A percentile compares a stretch with the other conserved stretches of the same genome.
Conservation (phyloP, 2,113 vertebrate genomes). For the Pelobates fuscus region DNA sequence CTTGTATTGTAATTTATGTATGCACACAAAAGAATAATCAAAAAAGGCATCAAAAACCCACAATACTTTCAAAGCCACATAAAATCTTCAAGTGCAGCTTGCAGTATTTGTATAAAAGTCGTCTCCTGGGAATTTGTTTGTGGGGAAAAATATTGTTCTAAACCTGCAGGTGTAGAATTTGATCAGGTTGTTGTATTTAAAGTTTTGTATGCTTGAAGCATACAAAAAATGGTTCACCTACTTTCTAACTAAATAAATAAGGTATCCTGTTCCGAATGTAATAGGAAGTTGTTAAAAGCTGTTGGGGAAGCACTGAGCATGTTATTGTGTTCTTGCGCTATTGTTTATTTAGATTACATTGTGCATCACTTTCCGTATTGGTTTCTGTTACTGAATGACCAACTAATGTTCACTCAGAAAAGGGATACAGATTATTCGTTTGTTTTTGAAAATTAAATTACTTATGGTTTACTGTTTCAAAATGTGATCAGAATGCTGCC, state of each 20-base stretch:
- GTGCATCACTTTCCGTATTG: background rate
- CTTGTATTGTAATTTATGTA: too few relatives aligned
- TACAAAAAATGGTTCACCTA: background rate
- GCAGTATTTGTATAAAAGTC: too few relatives aligned
- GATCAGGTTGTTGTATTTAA: constrained; percentile 11
- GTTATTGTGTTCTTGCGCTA: constrained; percentile 16
- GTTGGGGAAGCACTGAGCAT: constrained; percentile 26
- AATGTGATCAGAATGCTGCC: too few relatives aligned
- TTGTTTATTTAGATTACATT: constrained; percentile 37
- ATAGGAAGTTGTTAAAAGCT: constrained; percentile 47
- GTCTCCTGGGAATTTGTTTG: too few relatives aligned
- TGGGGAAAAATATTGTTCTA: background rate
- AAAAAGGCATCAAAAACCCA: too few relatives aligned
- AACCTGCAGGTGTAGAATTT: constrained; percentile 15
- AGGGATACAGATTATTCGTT: background rate
- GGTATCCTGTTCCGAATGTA: constrained; percentile 30
- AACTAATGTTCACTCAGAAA: background rate
- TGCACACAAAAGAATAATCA: too few relatives aligned
- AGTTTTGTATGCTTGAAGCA: constrained; percentile 10
- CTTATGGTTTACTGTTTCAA: too few relatives aligned
- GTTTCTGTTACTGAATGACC: background rate
- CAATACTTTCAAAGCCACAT: too few relatives aligned
- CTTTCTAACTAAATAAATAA: constrained; percentile 15
- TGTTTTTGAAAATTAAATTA: too few relatives aligned
- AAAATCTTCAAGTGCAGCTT: too few relatives aligned